phyloP scores from a whole-genome alignment of 2,888 invertebrate genomes.

The Luperina testacea region DNA sequence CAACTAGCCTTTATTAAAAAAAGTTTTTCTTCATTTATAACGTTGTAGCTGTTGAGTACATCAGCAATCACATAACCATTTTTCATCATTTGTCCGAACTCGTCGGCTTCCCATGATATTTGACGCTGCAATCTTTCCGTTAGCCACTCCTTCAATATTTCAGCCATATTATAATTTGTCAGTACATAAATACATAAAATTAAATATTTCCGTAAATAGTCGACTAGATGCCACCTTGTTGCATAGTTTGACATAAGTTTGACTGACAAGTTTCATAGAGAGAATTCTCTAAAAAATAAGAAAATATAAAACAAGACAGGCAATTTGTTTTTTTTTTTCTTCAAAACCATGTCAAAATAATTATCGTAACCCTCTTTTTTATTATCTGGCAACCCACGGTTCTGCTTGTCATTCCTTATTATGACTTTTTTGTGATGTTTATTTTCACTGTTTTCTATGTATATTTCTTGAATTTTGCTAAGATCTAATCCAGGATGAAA shows the following conservation, averaged over 20 bases:
- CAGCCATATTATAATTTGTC: slow-evolving; percentile 83
- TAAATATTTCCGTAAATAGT: slow-evolving; percentile 10
- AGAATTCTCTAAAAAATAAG: neutral
- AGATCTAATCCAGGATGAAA: slow-evolving; percentile 81
- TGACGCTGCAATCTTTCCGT: slow-evolving; percentile 88
- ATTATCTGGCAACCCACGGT: slow-evolving; percentile 49
- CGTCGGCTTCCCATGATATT: slow-evolving; percentile 88
- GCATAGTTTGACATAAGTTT: slow-evolving; percentile 8
- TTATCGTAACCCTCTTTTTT: neutral
- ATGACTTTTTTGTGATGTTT: slow-evolving; percentile 89
- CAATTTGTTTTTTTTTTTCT: neutral
- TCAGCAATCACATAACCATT: slow-evolving; percentile 90
- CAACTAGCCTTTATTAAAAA: slow-evolving; percentile 84
- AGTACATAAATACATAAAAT: slow-evolving; percentile 7
- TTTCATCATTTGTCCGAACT: slow-evolving; percentile 89
- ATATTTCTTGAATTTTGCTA: slow-evolving; percentile 76
- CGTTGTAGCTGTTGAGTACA: slow-evolving; percentile 90
- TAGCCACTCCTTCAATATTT: slow-evolving; percentile 91
- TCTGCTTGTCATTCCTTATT: slow-evolving; percentile 72
- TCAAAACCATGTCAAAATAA: neutral
- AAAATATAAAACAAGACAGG: neutral
- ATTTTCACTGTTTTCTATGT: slow-evolving; percentile 84
- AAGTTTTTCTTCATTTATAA: slow-evolving; percentile 90
- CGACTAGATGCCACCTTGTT: neutral
- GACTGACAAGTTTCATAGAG: neutral